A percentile compares a stretch with the other conserved stretches of the same genome.
These are phyloP conservation scores for Bradysia coprophila DNA, from an alignment of 1,140 invertebrate species.

Conservation along the genomic window DNA sequence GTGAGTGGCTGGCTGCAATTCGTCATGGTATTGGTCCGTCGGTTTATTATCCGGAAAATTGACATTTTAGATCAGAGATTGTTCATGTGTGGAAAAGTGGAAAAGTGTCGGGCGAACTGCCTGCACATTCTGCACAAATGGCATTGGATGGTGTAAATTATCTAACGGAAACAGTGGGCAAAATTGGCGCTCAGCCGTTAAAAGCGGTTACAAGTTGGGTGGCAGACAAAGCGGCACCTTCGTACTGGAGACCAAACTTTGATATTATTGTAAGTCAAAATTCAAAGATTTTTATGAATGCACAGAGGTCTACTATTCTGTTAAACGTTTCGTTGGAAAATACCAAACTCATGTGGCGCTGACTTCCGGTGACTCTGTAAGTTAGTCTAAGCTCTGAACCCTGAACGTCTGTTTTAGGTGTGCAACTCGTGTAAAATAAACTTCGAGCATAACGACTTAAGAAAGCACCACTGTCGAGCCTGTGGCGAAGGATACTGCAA, in stretches of 20 bases:
- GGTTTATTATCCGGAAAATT: too few species aligned
- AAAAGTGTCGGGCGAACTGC: slow-evolving; percentile 24
- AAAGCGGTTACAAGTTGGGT: slow-evolving; percentile 50
- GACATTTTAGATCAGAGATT: slow-evolving; percentile 38
- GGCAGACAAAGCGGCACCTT: slow-evolving; percentile 54
- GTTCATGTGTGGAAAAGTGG: slow-evolving; percentile 63
- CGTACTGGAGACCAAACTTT: slow-evolving; percentile 64
- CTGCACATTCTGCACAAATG: slow-evolving; percentile 53
- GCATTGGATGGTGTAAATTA: slow-evolving; percentile 56
- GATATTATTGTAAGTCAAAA: slow-evolving; percentile 41
- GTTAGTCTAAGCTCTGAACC: background rate
- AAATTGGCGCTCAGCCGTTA: slow-evolving; percentile 48
- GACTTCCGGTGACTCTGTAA: background rate
- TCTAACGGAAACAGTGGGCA: slow-evolving; percentile 47
- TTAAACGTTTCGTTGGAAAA: too few species aligned
- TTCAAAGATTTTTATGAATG: background rate
- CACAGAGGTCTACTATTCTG: too few species aligned
- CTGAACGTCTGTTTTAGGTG: slow-evolving; percentile 21
- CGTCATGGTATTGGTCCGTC: too few species aligned
- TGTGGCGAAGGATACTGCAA: slow-evolving; percentile 58
- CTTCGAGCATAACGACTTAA: slow-evolving; percentile 28
- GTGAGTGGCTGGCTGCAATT: too few species aligned
- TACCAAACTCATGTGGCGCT: too few species aligned
- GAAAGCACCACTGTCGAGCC: slow-evolving; percentile 62
- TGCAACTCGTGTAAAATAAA: slow-evolving; percentile 42